Evolutionary conservation across 2,888 invertebrate genomes (phyloP).

Genomic region (Microctonus aethiopoides): DNA sequence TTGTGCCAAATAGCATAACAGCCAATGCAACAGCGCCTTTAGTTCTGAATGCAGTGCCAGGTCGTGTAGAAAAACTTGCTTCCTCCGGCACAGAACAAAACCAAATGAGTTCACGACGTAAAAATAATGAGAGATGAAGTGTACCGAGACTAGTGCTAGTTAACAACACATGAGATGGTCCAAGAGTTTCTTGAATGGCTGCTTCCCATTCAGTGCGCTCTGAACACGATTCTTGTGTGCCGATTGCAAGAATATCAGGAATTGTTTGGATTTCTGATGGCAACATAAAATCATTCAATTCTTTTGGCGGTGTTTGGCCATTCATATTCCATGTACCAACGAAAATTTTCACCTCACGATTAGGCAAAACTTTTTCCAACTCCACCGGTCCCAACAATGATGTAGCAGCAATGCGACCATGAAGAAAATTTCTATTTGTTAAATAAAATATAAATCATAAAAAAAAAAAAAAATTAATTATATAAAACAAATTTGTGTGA

Average conservation of each 20-base stretch:
- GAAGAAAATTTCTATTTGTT: conserved; percentile 77
- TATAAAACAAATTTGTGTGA: neutral
- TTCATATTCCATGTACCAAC: conserved; percentile 98
- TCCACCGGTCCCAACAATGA: conserved; percentile 87
- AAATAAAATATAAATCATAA: conserved; percentile 20
- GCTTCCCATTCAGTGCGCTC: conserved; percentile 91
- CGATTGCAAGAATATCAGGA: conserved; percentile 91
- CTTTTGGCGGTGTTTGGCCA: conserved; percentile 84
- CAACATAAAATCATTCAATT: conserved; percentile 89
- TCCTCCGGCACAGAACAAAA: conserved; percentile 94
- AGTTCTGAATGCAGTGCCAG: conserved; percentile 89
- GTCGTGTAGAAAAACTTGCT: conserved; percentile 85
- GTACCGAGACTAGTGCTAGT: conserved; percentile 72
- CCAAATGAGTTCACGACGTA: conserved; percentile 94
- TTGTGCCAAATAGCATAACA: conserved; percentile 94
- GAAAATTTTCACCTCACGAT: conserved; percentile 86
- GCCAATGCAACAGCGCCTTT: conserved; percentile 96
- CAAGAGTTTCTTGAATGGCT: conserved; percentile 90
- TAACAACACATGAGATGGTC: conserved; percentile 91
- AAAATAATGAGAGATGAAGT: conserved; percentile 87
- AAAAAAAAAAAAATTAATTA: conserved; percentile 16
- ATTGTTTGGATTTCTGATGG: conserved; percentile 87
- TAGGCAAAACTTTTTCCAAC: conserved; percentile 86
- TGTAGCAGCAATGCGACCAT: conserved; percentile 83
- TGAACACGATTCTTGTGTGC: conserved; percentile 92